phyloP scores from a whole-genome alignment of 2,888 invertebrate genomes.

The Nesidiocoris tenuis region DNA sequence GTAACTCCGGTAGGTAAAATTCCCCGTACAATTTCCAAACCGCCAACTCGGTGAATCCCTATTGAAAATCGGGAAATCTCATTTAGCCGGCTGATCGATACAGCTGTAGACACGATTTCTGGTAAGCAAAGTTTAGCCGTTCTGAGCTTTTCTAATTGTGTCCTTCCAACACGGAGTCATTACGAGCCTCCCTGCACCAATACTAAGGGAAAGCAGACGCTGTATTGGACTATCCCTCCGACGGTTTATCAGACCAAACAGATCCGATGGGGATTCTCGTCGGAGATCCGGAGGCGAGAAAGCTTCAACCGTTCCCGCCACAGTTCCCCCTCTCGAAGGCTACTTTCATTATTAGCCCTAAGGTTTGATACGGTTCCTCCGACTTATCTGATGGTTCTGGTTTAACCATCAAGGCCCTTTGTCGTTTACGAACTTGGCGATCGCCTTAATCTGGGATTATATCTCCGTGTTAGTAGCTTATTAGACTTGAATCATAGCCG shows the following conservation, averaged over 20 bases:
- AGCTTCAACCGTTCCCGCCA: not conserved
- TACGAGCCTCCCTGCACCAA: not conserved
- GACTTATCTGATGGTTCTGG: not conserved
- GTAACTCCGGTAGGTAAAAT: too few relatives aligned
- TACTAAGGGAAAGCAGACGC: not conserved
- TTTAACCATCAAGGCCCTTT: not conserved
- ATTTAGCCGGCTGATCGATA: not conserved
- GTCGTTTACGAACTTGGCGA: not conserved
- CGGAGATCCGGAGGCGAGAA: not conserved
- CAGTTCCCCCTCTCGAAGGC: not conserved
- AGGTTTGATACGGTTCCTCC: not conserved
- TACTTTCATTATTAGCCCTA: not conserved
- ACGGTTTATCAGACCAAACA: not conserved
- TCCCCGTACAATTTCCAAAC: too few relatives aligned
- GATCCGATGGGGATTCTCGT: not conserved
- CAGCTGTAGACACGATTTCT: not conserved
- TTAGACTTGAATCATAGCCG: not conserved
- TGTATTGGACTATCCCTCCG: not conserved
- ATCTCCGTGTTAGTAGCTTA: not conserved
- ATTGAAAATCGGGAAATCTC: too few relatives aligned
- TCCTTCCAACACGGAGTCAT: not conserved
- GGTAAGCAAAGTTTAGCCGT: not conserved
- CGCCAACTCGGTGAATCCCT: too few relatives aligned
- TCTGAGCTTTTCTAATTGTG: not conserved
- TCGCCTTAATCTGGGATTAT: not conserved